These are phyloP conservation scores for Columba janthina DNA, from an alignment of 2,113 vertebrate species.

Conservation along the genomic window DNA sequence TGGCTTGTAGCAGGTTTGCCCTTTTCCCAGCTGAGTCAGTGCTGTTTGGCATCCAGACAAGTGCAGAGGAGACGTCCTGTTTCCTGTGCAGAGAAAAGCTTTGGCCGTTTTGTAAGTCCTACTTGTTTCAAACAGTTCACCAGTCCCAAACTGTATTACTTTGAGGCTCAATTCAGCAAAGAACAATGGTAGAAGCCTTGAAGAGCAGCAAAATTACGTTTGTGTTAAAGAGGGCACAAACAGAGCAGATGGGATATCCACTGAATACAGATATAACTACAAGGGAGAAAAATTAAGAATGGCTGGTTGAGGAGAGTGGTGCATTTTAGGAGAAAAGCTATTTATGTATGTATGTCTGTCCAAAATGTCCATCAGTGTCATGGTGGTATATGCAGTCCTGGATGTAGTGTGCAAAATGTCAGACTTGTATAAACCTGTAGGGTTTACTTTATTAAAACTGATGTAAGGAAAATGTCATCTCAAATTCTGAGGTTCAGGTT, in stretches of 20 bases:
- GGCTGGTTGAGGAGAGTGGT: background rate
- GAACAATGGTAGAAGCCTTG: background rate
- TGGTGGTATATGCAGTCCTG: background rate
- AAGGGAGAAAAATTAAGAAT: background rate
- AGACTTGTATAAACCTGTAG: background rate
- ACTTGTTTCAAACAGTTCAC: background rate
- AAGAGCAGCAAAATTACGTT: background rate
- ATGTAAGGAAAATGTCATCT: background rate
- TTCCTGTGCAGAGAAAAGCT: background rate
- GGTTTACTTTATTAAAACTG: background rate
- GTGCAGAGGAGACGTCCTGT: background rate
- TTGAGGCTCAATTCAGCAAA: background rate
- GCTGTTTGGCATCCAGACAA: background rate
- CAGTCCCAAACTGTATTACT: background rate
- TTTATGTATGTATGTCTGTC: background rate
- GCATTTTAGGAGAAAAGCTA: background rate
- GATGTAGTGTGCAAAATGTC: background rate
- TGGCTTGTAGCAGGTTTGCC: background rate
- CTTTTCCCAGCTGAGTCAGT: background rate
- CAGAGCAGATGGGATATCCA: background rate
- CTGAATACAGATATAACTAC: background rate
- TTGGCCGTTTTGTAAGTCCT: background rate
- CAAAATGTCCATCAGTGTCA: background rate
- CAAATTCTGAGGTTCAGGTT: background rate
- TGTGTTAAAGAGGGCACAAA: background rate